Evolutionary conservation across 2,113 vertebrate genomes (phyloP), one percentile per base, ranked within the genome.

Genomic region (Pteronura brasiliensis): DNA sequence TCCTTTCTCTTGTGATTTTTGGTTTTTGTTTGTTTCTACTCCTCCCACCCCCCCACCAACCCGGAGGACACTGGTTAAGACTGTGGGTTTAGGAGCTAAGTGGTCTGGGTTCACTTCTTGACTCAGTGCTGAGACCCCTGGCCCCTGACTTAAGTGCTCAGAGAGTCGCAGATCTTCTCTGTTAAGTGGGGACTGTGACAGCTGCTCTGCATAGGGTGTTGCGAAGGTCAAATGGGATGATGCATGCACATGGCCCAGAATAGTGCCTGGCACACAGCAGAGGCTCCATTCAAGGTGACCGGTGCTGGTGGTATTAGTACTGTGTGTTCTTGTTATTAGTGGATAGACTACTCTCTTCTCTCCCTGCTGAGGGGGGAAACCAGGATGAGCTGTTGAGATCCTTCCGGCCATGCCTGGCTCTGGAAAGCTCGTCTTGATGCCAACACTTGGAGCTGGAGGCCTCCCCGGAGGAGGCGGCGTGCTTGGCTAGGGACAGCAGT

Each of bases 241-340:
- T 27, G 4, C 2, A 1, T 7, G 11, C 6, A 11, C 52, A 2
- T 0, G 20, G 55, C 81, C 36, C 57, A 7, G 49, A 47, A 9
- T 7, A 6, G 65, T 0, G 25, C 3, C 23, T 25, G 25, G 39
- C 21, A 3, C 27, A 0, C 5, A 2, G 34, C 4, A 12, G 39
- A 13, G 72, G 80, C 29, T n/a, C 47, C 4, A 0, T 2, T 1
- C 47, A 6, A 10, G 34, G 67, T 42, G 10, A 21, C 8, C 0
- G 2, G 20, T 5, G 21, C 34, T 15, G 1, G 55, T 7, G 15
- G 1, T n/a, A 7, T 1, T 14, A 4, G 15, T 31, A 2, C 3
- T 4, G 18, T 14, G 1, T 4, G 4, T 82, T 0, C 25, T 59
- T 52, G 17, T 52, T 67, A 4, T 4, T 31, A 3, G 57, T 2